Evolutionary conservation across 1,140 invertebrate species (phyloP), one percentile per base, ranked within the genome.

Genomic region (Littorina saxatilis): DNA sequence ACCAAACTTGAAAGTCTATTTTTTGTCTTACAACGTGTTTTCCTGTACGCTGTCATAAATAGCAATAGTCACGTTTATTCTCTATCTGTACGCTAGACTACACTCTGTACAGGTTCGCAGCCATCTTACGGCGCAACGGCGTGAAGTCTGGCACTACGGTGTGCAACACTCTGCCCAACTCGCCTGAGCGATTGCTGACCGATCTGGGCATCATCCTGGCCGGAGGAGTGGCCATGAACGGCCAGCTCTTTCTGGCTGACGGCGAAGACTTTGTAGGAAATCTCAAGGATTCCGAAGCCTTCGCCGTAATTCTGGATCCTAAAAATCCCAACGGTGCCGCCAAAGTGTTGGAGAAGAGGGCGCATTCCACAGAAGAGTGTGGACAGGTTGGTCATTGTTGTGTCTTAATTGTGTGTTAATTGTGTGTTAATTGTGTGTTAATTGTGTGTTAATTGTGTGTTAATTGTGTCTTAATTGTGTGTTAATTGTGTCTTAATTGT

Each of bases 81-180:
- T 39, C 15, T 80, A 61, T n/a, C n/a, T n/a, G n/a, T n/a, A n/a
- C 73, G 43, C 17, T 75, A 39, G n/a, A n/a, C n/a, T n/a, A n/a
- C n/a, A n/a, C 75, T 55, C 43, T 2, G 72, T n/a, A n/a, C n/a
- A n/a, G 52, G 7, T 78, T 78, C 52, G 61, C 78, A 37, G 1
- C 32, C 63, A 80, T 43, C 27, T 37, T 80, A 13, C 23, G 61
- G 0, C 78, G 66, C 13, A 20, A 47, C 43, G 82, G 79, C 27
- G 61, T 81, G 13, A 52, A 35, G n/a, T 70, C 68, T 37, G 82
- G 82, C 3, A 35, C 55, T n/a, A 70, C 81, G 5, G 74, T 83
- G 17, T 81, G 82, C 43, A 83, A 81, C 58, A 61, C 79, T 13
- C 29, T 83, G 32, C 82, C 79, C 32, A 83, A 83, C 74, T 83